phyloP scores from a whole-genome alignment of 2,888 invertebrate genomes.

The Acleris sparsana region DNA sequence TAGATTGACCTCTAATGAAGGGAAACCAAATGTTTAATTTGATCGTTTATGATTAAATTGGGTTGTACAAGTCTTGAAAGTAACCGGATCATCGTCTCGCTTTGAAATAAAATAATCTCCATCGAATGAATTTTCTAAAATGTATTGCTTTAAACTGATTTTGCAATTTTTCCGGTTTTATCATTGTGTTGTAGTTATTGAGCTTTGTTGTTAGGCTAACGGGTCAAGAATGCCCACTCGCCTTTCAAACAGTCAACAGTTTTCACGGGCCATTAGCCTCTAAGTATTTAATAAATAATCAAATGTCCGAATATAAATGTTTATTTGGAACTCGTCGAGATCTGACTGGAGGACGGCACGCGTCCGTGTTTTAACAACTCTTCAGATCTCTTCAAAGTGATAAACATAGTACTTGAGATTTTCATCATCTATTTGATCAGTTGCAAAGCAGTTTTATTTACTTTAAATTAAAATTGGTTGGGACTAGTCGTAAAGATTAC shows the following conservation, averaged over 20 bases:
- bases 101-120: too few species aligned
- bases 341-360: conserved; percentile 70
- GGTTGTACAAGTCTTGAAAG: too few species aligned
- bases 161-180: too few species aligned
- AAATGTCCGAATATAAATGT: conserved; percentile 70
- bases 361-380: conserved; percentile 66
- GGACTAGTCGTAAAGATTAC: too few species aligned
- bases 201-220: too few species aligned
- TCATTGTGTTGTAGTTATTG: too few species aligned
- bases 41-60: too few species aligned
- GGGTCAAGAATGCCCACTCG: conserved; percentile 36
- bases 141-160: too few species aligned
- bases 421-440: conserved; percentile 20
- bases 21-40: too few species aligned
- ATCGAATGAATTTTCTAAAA: too few species aligned
- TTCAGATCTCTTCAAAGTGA: conserved; percentile 36
- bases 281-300: conserved; percentile 78
- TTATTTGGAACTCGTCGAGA: conserved; percentile 73
- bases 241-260: conserved; percentile 70
- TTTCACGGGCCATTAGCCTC: conserved; percentile 74
- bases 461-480: not conserved
- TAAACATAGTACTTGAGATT: conserved; percentile 11
- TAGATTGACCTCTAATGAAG: too few species aligned
- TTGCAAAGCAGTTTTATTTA: not conserved
- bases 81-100: too few species aligned